These are phyloP conservation scores for Camponotus pennsylvanicus DNA, from an alignment of 1,140 invertebrate species.

Conservation along the genomic window DNA sequence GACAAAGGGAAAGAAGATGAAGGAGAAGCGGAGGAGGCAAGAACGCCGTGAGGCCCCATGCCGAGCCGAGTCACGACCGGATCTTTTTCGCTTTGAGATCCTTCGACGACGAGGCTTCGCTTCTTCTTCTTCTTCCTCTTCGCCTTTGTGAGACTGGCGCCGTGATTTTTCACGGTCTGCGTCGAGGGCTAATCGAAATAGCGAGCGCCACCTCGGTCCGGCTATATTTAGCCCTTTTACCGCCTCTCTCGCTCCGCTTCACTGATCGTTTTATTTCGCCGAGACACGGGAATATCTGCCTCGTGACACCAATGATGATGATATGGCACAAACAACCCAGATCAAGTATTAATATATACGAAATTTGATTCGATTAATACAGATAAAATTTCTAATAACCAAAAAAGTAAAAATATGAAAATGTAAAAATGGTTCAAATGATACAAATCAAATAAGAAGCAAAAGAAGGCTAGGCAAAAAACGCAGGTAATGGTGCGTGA, in stretches of 20 bases:
- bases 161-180: constrained; percentile 78
- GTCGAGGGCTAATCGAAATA: constrained; percentile 71
- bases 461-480: too few relatives aligned
- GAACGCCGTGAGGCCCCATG: constrained; percentile 66
- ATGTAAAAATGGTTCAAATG: too few relatives aligned
- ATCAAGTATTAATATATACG: constrained; percentile 27
- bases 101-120: constrained; percentile 46
- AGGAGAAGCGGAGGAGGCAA: constrained; percentile 2
- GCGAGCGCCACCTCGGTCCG: constrained; percentile 52
- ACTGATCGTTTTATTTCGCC: constrained; percentile 35
- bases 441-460: too few relatives aligned
- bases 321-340: constrained; percentile 27
- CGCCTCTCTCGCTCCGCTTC: constrained; percentile 18
- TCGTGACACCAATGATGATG: constrained; percentile 38
- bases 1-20: constrained; percentile 15
- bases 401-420: too few relatives aligned
- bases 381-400: constrained; percentile 14
- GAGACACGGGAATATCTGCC: constrained; percentile 30
- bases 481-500: too few relatives aligned
- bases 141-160: constrained; percentile 71
- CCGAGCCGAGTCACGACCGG: constrained; percentile 70
- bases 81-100: constrained; percentile 69
- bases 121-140: constrained; percentile 32
- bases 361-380: not conserved
- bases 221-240: constrained; percentile 61